Conservation (phyloP, 1,140 invertebrate genomes). For the Lethrus apterus region DNA sequence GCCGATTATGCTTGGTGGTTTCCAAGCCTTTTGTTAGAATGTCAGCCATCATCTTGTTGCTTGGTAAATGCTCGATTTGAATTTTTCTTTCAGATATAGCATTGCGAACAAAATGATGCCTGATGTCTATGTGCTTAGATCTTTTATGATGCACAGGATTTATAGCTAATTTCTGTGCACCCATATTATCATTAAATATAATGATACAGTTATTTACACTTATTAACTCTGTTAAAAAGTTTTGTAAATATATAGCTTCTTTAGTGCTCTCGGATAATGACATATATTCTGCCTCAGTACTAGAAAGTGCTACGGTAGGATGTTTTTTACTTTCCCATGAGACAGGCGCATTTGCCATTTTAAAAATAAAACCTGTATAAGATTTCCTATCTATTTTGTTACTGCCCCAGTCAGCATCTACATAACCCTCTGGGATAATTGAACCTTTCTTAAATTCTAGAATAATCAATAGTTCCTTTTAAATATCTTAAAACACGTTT, state of each 20-base stretch:
- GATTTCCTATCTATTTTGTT: constrained; percentile 30
- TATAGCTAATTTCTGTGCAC: too few relatives aligned
- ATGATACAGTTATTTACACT: too few relatives aligned
- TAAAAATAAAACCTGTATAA: constrained; percentile 36
- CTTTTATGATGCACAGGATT: too few relatives aligned
- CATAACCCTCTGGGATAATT: constrained; percentile 19
- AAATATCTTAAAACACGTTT: constrained; percentile 40
- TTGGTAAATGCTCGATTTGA: too few relatives aligned
- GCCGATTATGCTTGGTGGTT: too few relatives aligned
- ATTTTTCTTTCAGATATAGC: too few relatives aligned
- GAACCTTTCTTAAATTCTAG: constrained; percentile 11
- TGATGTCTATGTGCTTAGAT: too few relatives aligned
- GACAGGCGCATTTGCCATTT: constrained; percentile 24
- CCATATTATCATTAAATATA: too few relatives aligned
- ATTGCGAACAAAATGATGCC: too few relatives aligned
- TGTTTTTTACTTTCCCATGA: constrained; percentile 34
- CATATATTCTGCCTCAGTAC: constrained; percentile 39
- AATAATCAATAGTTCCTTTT: constrained; percentile 21
- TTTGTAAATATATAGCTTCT: constrained; percentile 26
- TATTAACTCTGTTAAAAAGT: constrained; percentile 17
- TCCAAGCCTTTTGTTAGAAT: too few relatives aligned
- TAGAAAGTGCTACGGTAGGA: constrained; percentile 32
- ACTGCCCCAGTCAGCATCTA: constrained; percentile 40
- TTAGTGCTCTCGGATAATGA: constrained; percentile 27
- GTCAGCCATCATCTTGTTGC: too few relatives aligned